Evolutionary conservation across 2,888 invertebrate genomes (phyloP).

Genomic region (Sycophila texana): DNA sequence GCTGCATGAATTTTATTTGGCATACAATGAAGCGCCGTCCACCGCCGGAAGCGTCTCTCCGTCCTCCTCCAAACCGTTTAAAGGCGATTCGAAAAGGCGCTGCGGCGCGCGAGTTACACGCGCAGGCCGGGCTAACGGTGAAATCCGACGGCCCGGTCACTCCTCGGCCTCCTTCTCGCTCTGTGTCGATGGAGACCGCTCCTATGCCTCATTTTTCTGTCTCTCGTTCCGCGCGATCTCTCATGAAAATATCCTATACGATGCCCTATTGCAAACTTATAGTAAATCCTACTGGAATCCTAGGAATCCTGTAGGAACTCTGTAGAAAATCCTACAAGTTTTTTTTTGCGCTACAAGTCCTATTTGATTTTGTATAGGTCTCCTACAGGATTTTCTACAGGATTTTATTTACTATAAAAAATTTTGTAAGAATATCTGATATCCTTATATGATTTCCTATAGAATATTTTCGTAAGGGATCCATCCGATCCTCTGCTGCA

Average conservation of each 20-base stretch:
- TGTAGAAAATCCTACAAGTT: too few species aligned
- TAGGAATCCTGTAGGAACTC: too few species aligned
- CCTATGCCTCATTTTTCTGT: neutral
- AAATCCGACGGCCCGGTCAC: conserved; percentile 35
- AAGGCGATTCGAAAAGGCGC: conserved; percentile 27
- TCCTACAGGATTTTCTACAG: too few species aligned
- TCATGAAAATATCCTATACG: too few species aligned
- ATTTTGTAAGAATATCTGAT: too few species aligned
- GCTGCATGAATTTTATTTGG: neutral
- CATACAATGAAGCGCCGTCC: neutral
- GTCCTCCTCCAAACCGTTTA: conserved; percentile 18
- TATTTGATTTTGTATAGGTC: too few species aligned
- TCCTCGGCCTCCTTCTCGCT: conserved; percentile 27
- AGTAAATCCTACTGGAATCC: too few species aligned
- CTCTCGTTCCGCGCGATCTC: neutral
- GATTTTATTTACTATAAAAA: too few species aligned
- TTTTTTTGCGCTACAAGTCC: too few species aligned
- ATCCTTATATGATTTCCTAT: too few species aligned
- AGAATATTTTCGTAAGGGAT: too few species aligned
- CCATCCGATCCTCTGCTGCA: neutral
- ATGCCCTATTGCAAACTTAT: too few species aligned
- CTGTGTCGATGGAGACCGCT: neutral
- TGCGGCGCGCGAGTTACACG: conserved; percentile 1
- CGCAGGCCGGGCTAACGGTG: conserved; percentile 40
- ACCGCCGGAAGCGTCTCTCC: conserved; percentile 30